Evolutionary conservation across 2,113 vertebrate genomes (phyloP).

Genomic region (Triplophysa siluroides): DNA sequence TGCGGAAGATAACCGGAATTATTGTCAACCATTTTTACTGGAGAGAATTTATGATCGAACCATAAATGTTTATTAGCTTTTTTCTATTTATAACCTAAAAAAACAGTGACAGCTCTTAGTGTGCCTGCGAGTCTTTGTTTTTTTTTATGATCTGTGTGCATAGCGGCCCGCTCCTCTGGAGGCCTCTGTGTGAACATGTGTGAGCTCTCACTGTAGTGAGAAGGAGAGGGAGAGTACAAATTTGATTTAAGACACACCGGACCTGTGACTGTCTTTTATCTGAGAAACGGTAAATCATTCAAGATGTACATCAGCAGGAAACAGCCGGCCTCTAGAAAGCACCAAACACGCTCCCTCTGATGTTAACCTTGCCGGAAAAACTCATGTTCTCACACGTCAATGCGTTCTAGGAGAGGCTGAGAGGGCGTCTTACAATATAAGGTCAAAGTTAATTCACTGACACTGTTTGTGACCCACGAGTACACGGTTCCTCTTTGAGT

Average conservation of each 20-base stretch:
- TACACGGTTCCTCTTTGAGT: not conserved
- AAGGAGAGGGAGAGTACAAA: not conserved
- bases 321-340: constrained; percentile 44
- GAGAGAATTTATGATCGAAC: constrained; percentile 71
- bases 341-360: constrained; percentile 32
- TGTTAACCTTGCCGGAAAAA: constrained; percentile 31
- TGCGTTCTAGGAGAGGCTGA: constrained; percentile 10
- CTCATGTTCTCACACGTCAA: constrained; percentile 14
- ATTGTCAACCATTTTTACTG: constrained; percentile 72
- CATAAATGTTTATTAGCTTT: constrained; percentile 81
- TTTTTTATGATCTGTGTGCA: constrained; percentile 68
- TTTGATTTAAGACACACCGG: constrained; percentile 77
- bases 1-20: constrained; percentile 71
- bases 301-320: constrained; percentile 75
- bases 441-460: constrained; percentile 27
- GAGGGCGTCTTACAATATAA: constrained; percentile 10
- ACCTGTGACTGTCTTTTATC: constrained; percentile 77
- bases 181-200: constrained; percentile 60
- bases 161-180: constrained; percentile 63
- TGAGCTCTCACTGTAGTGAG: constrained; percentile 24
- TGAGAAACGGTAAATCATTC: constrained; percentile 79
- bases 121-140: constrained; percentile 65
- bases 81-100: constrained; percentile 78
- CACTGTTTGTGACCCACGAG: not conserved
- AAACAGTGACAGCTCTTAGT: constrained; percentile 67